phyloP scores from a whole-genome alignment of 2,888 invertebrate genomes.

The Rhynchonema sp. region DNA sequence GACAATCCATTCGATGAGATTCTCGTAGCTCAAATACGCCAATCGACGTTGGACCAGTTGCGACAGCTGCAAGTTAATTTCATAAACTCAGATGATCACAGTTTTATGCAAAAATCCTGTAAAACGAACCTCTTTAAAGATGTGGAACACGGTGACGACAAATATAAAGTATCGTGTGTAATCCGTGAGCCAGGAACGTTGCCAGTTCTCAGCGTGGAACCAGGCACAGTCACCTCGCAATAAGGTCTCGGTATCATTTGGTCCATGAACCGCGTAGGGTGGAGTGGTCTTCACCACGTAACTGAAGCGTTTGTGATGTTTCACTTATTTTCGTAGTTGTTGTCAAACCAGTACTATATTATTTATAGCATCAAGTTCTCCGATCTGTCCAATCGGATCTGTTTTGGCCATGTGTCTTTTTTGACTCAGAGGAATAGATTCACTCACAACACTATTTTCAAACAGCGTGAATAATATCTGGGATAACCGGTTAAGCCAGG shows the following conservation, averaged over 20 bases:
- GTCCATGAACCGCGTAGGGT: neutral
- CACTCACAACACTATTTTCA: too few relatives aligned
- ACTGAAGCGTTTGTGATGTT: too few relatives aligned
- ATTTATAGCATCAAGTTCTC: too few relatives aligned
- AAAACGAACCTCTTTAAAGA: conserved; percentile 30
- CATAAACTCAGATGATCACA: neutral
- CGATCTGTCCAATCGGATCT: too few relatives aligned
- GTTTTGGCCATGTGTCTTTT: too few relatives aligned
- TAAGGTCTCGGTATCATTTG: too few relatives aligned
- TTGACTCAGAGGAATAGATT: too few relatives aligned
- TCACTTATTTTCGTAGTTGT: too few relatives aligned
- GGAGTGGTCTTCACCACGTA: neutral
- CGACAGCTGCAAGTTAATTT: conserved; percentile 23
- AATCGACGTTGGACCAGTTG: conserved; percentile 32
- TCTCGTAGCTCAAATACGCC: conserved; percentile 34
- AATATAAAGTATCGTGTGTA: conserved; percentile 25
- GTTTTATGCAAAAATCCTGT: neutral
- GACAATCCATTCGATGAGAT: conserved; percentile 35
- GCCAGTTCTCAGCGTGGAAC: neutral
- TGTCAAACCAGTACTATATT: too few relatives aligned
- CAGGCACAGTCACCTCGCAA: neutral
- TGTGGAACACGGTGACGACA: conserved; percentile 28
- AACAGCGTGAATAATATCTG: too few relatives aligned
- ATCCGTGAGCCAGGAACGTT: too few relatives aligned
- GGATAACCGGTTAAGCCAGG: too few relatives aligned